Conservation (phyloP, 2,797 vertebrate genomes). For the Zenarchopterus dispar region DNA sequence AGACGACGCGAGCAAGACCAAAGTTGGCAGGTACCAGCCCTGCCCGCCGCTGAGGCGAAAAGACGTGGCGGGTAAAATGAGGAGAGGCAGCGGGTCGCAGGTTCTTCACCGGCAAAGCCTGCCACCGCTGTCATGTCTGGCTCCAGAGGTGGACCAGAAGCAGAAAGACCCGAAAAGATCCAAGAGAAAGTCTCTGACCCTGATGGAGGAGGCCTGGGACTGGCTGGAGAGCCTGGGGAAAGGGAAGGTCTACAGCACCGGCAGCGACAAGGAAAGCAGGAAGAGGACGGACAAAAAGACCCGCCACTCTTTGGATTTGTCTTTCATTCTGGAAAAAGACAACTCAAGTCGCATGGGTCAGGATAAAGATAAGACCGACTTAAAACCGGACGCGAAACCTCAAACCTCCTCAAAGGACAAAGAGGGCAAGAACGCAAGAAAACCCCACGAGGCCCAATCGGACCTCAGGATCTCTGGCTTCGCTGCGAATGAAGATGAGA, state of each 20-base stretch:
- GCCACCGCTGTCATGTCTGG: constrained; percentile 66
- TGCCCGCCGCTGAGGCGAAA: constrained; percentile 66
- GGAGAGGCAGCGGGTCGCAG: constrained; percentile 51
- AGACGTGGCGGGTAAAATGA: constrained; percentile 56
- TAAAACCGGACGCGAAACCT: constrained; percentile 56
- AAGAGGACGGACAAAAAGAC: constrained; percentile 62
- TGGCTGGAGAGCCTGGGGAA: constrained; percentile 84
- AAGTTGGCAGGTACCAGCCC: constrained; percentile 63
- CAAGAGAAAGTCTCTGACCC: constrained; percentile 82
- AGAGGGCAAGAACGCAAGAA: constrained; percentile 47
- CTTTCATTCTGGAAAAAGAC: constrained; percentile 42
- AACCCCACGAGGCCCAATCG: constrained; percentile 8
- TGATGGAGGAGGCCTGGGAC: constrained; percentile 84
- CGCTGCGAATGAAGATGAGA: constrained; percentile 45
- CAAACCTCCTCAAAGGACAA: constrained; percentile 61
- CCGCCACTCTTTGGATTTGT: constrained; percentile 45
- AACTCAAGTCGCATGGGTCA: constrained; percentile 21
- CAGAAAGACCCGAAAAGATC: constrained; percentile 70
- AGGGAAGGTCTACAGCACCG: constrained; percentile 70
- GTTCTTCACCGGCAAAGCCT: constrained; percentile 78
- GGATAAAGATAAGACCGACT: constrained; percentile 56
- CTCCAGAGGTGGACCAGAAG: constrained; percentile 49
- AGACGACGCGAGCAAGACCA: constrained; percentile 54
- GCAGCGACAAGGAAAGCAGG: constrained; percentile 60
- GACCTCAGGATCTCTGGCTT: constrained; percentile 4